Conservation (phyloP, 2,797 vertebrate species). For the Apodemus agrarius region DNA sequence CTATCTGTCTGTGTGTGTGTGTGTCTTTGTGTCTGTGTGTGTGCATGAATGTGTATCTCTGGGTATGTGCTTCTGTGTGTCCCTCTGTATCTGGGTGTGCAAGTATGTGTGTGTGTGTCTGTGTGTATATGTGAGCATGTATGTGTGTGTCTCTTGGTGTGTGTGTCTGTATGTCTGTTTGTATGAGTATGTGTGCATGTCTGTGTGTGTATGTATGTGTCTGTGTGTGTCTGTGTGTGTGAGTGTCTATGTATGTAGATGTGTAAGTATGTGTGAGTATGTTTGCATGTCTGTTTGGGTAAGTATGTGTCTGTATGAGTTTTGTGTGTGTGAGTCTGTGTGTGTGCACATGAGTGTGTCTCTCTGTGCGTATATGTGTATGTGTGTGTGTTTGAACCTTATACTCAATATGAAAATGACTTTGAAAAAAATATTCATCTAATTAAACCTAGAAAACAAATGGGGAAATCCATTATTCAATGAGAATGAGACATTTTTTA, state of each 20-base stretch:
- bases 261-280: not conserved
- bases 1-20: not conserved
- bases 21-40: not conserved
- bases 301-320: too few relatives aligned
- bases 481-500: not conserved
- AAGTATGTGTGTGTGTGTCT: slow-evolving; percentile 7
- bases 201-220: not conserved
- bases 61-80: too few relatives aligned
- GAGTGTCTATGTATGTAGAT: not conserved
- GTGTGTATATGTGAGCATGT: not conserved
- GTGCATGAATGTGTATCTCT: too few relatives aligned
- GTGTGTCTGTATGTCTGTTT: not conserved
- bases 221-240: not conserved
- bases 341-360: not conserved
- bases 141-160: not conserved
- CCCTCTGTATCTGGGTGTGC: too few relatives aligned
- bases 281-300: not conserved
- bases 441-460: not conserved
- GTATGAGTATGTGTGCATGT: not conserved
- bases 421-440: slow-evolving; percentile 34
- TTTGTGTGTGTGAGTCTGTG: not conserved
- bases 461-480: slow-evolving; percentile 13
- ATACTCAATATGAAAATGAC: not conserved
- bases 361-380: not conserved
- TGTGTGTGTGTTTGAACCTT: not conserved